These are phyloP conservation scores for Battus philenor DNA, from an alignment of 1,140 invertebrate genomes.

Conservation along the genomic window DNA sequence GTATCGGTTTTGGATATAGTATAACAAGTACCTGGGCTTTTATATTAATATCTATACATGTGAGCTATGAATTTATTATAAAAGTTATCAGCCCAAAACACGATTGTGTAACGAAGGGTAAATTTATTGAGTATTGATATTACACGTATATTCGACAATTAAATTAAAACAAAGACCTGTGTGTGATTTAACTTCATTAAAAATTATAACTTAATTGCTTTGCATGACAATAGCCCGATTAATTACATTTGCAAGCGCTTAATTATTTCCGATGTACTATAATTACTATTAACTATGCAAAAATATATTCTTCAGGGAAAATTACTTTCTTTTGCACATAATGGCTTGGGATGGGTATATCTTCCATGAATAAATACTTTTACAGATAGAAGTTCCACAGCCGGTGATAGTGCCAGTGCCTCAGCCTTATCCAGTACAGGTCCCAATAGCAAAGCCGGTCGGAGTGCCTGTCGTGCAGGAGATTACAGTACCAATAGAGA, in stretches of 20 bases:
- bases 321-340: slow-evolving; percentile 10
- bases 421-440: slow-evolving; percentile 81
- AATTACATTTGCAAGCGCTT: background rate
- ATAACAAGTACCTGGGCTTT: too few species aligned
- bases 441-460: slow-evolving; percentile 80
- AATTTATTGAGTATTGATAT: too few species aligned
- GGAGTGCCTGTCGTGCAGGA: slow-evolving; percentile 80
- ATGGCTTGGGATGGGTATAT: slow-evolving; percentile 25
- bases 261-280: slow-evolving; percentile 16
- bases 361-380: slow-evolving; percentile 33
- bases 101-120: too few species aligned
- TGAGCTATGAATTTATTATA: too few species aligned
- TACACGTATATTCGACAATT: too few species aligned
- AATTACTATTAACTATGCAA: slow-evolving; percentile 7
- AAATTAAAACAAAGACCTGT: too few species aligned
- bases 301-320: slow-evolving; percentile 14
- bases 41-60: too few species aligned
- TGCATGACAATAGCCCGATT: too few species aligned
- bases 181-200: too few species aligned
- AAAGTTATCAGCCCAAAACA: too few species aligned
- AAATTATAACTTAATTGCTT: slow-evolving; percentile 21
- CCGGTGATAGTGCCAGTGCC: slow-evolving; percentile 79
- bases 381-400: slow-evolving; percentile 78
- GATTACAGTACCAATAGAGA: slow-evolving; percentile 80
- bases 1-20: too few species aligned